Evolutionary conservation across 1,140 invertebrate genomes (phyloP).

Genomic region (Pseudomyrmex flavicornis): DNA sequence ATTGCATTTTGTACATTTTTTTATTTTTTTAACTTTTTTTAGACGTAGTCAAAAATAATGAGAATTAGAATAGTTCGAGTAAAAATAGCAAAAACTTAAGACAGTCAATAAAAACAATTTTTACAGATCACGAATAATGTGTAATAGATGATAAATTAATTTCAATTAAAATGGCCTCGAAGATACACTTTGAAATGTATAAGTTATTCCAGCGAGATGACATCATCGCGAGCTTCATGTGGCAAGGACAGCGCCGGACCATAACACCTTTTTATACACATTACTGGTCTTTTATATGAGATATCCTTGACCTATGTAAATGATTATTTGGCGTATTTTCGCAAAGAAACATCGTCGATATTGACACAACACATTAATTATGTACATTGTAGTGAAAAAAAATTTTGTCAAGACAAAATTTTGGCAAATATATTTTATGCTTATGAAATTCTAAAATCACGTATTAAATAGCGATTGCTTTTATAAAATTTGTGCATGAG

Average conservation of each 20-base stretch:
- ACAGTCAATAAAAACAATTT: too few relatives aligned
- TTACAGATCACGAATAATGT: too few relatives aligned
- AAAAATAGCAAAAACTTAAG: too few relatives aligned
- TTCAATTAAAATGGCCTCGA: not conserved
- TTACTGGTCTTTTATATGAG: constrained; percentile 3
- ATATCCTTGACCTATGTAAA: constrained; percentile 18
- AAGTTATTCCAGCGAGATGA: constrained; percentile 19
- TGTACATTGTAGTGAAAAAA: not conserved
- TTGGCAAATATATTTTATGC: too few relatives aligned
- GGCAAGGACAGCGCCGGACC: constrained; percentile 36
- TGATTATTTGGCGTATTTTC: not conserved
- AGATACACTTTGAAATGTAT: constrained; percentile 1
- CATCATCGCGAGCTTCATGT: constrained; percentile 2
- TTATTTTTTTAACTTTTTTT: too few relatives aligned
- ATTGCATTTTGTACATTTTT: too few relatives aligned
- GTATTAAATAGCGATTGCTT: too few relatives aligned
- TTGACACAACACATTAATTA: not conserved
- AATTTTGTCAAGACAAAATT: not conserved
- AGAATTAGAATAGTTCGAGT: too few relatives aligned
- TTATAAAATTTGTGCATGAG: too few relatives aligned
- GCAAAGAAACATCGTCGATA: not conserved
- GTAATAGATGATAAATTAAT: too few relatives aligned
- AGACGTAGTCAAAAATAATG: too few relatives aligned
- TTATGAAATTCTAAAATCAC: too few relatives aligned
- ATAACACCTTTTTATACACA: constrained; percentile 29